Evolutionary conservation across 2,797 vertebrate species (phyloP), one percentile per base, ranked within the genome.

Genomic region (Glyptemys insculpta): DNA sequence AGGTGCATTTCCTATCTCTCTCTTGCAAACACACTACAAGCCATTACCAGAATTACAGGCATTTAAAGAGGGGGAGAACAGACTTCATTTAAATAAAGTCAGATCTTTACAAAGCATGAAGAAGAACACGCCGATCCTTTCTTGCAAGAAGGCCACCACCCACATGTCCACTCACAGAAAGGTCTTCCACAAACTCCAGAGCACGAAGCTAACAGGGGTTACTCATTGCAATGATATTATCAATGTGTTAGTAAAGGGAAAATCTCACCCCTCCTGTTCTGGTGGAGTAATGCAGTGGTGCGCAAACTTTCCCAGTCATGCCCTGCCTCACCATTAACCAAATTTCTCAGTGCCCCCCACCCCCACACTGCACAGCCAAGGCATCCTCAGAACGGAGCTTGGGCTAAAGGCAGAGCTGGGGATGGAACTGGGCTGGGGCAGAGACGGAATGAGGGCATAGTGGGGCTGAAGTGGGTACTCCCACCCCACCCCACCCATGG

Each of bases 101-200:
- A 21, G n/a, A 81, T 85, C 81, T 88, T 86, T 76, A 88, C 23
- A 79, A 86, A 93, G n/a, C 49, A 90, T 82, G 88, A 81, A 88
- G 88, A 81, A 88, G 2, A 0, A 10, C 10, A 6, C 3, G 23
- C 68, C 27, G 44, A 74, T 12, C 21, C 52, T 87, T 96, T 86
- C 86, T 92, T 94, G 34, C 19, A 34, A 59, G 2, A 16, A 56
- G 3, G 95, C 25, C 56, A 93, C 74, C 86, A 90, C 18, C 49
- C 74, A 52, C 72, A 90, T 80, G 72, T 88, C 89, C 23, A 23
- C 68, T 27, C n/a, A 12, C 9, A 68, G 62, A 34, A n/a, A 68
- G 18, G 34, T 6, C 65, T 72, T 72, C 37, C n/a, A 11, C n/a
- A 25, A 44, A 44, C 8, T 11, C 37, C 37, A 44, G 23, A 44